A percentile compares a stretch with the other conserved stretches of the same genome.
phyloP scores from a whole-genome alignment of 2,797 vertebrate species.

The Antennarius maculatus region DNA sequence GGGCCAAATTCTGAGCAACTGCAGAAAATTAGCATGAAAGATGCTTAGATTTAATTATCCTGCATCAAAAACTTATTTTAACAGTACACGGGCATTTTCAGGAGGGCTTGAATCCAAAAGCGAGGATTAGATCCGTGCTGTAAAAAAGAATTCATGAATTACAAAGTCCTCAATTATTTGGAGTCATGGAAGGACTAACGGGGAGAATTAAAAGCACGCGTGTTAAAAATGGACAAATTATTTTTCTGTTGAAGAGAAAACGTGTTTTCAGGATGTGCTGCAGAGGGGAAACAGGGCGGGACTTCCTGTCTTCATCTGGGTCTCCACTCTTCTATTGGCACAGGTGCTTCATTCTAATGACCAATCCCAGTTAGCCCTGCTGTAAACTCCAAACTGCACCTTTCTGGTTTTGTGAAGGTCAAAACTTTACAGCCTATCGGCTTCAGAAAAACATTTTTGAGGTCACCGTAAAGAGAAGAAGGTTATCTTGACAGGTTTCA shows the following conservation, averaged over 20 bases:
- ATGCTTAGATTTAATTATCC: slow-evolving; percentile 28
- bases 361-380: too few relatives aligned
- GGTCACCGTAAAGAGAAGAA: slow-evolving; percentile 46
- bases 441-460: slow-evolving; percentile 52
- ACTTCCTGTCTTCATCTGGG: background rate
- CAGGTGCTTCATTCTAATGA: slow-evolving; percentile 1
- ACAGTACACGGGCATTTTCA: background rate
- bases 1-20: slow-evolving; percentile 10
- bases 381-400: slow-evolving; percentile 8
- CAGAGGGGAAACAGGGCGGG: background rate
- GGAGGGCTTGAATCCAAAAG: slow-evolving; percentile 4
- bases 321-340: background rate
- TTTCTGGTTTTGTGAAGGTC: slow-evolving; percentile 41
- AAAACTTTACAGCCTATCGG: slow-evolving; percentile 24
- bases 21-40: slow-evolving; percentile 12
- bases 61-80: slow-evolving; percentile 11
- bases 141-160: slow-evolving; percentile 25
- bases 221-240: slow-evolving; percentile 19
- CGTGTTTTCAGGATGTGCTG: slow-evolving; percentile 11
- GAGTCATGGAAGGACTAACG: slow-evolving; percentile 30
- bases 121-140: slow-evolving; percentile 1
- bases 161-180: slow-evolving; percentile 38
- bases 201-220: slow-evolving; percentile 31
- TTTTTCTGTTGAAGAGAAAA: slow-evolving; percentile 11
- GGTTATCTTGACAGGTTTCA: slow-evolving; percentile 60